A percentile compares a stretch with the other conserved stretches of the same genome.
phyloP scores from a whole-genome alignment of 1,140 invertebrate genomes.

The Phymorhynchus buccinoides region DNA sequence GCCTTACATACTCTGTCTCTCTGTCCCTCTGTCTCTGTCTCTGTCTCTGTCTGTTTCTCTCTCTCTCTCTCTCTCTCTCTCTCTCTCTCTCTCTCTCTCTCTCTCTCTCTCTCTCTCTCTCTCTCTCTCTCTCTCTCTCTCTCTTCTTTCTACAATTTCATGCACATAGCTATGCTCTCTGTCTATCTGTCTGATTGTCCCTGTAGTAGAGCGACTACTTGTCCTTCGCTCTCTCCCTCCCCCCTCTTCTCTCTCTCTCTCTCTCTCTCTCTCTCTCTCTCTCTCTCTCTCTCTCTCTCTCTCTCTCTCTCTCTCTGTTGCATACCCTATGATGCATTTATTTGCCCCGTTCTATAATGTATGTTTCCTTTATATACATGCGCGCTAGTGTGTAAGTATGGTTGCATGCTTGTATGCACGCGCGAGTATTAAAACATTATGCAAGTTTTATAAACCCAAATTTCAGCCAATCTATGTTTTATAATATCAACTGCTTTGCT shows the following conservation, averaged over 20 bases:
- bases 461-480: too few species aligned
- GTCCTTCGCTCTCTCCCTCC: not conserved
- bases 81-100: not conserved
- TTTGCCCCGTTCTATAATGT: too few species aligned
- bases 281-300: too few species aligned
- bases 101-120: constrained; percentile 1
- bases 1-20: too few species aligned
- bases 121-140: not conserved
- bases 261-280: not conserved
- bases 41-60: too few species aligned
- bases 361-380: too few species aligned
- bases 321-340: not conserved
- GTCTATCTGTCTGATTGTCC: not conserved
- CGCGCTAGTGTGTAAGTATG: too few species aligned
- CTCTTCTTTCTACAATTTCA: not conserved
- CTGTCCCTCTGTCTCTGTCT: too few species aligned
- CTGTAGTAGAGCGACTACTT: not conserved
- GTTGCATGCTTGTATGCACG: too few species aligned
- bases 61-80: not conserved
- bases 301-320: not conserved
- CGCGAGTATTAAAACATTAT: too few species aligned
- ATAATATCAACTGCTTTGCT: too few species aligned
- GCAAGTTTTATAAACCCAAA: too few species aligned
- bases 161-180: not conserved
- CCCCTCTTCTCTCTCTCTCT: not conserved